Conservation (phyloP, 30 jellyfish, hydroid and myxozoan genomes). For the Aurelia aurita region DNA sequence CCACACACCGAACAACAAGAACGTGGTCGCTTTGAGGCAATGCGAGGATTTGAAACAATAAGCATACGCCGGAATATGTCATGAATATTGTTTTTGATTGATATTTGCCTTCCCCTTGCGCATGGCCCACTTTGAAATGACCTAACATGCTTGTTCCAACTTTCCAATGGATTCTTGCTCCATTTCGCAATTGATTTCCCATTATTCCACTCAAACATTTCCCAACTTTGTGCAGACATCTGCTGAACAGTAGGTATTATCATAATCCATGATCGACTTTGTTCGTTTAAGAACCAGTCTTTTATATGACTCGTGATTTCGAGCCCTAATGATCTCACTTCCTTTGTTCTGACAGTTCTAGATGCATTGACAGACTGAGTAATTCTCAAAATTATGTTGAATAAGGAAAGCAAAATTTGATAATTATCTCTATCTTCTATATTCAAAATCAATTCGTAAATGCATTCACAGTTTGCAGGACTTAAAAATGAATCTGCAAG, state of each 20-base stretch:
- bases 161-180: constrained; percentile 34
- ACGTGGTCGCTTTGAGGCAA: constrained; percentile 32
- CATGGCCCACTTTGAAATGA: constrained; percentile 32
- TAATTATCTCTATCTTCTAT: constrained; percentile 8
- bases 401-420: neutral
- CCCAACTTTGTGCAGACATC: constrained; percentile 36
- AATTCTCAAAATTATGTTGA: neutral
- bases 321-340: constrained; percentile 14
- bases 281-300: neutral
- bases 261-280: constrained; percentile 30
- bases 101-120: constrained; percentile 12
- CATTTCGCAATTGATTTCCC: constrained; percentile 16
- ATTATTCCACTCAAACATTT: neutral
- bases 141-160: constrained; percentile 31
- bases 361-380: constrained; percentile 25
- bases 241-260: constrained; percentile 15
- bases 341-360: constrained; percentile 3
- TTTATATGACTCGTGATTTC: neutral
- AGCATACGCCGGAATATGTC: constrained; percentile 14
- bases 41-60: constrained; percentile 8
- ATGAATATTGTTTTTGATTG: neutral
- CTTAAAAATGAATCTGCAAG: constrained; percentile 10
- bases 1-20: constrained; percentile 20
- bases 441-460: neutral
- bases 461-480: constrained; percentile 13